Base-by-base conservation (phyloP, 2,888 invertebrate genomes). In the Tenthredo distinguenda region DNA sequence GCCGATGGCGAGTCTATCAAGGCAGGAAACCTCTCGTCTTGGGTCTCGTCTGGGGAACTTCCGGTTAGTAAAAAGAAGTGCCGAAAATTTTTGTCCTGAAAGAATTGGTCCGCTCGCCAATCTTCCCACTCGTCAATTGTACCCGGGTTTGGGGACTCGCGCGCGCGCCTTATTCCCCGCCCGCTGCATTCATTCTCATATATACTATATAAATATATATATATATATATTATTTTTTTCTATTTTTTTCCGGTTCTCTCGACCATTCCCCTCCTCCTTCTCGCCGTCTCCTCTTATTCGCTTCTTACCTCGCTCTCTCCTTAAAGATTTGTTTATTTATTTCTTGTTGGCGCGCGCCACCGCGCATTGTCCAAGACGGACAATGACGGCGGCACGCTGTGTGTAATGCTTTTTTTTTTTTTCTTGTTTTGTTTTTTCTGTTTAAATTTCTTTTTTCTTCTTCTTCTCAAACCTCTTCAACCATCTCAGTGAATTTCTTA, bases 1-100 rank as follows among this genome's bases (percentile, higher is more conserved):
- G 85, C 84, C 55, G 50, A 6, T 77, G 50, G n/a, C 50, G 50
- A 77, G 58, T 62, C 40, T 81, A 26, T 79, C 72, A 72, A 65
- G 31, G 43, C 72, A 34, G 10, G 34, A 62, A 86, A 76, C 81
- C 18, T 40, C 85, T 40, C 85, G 68, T 87, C 87, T 87, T 88
- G 88, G 89, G 88, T 89, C 88, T 89, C 89, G 92, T 92, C 92
- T 92, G 92, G 91, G 34, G 88, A 88, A 89, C 90, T 92, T 92
- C 92, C 92, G 91, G 90, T 86, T 88, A 84, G 89, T 88, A 92
- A 89, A 91, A 90, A 86, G 62, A 81, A 62, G 21, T 87, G 88
- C 86, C 88, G 87, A 68, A 86, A 86, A 86, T 85, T 71, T 85
- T 85, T 72, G 50, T 83, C 74, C 81, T 43, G 76, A 82, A 82